Evolutionary conservation across 2,113 vertebrate genomes (phyloP).

Genomic region (Zonotrichia leucophrys): DNA sequence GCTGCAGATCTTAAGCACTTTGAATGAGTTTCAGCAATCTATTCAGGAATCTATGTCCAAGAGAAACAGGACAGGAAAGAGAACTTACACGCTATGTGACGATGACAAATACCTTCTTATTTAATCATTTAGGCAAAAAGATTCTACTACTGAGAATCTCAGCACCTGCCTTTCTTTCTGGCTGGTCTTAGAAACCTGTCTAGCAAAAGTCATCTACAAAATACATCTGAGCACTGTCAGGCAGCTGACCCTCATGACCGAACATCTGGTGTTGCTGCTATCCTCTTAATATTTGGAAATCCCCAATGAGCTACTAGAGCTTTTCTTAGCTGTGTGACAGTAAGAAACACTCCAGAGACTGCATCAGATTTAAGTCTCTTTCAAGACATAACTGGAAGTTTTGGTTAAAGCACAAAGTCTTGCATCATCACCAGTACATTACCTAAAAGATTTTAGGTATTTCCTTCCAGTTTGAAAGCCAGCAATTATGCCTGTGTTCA

Average conservation of each 20-base stretch:
- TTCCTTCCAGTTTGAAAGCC: neutral
- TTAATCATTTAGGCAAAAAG: neutral
- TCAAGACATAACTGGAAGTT: neutral
- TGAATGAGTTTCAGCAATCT: neutral
- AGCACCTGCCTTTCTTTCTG: neutral
- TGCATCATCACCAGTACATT: neutral
- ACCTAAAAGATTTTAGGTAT: neutral
- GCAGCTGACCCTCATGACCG: neutral
- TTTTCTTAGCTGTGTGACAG: neutral
- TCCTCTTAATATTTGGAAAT: slow-evolving; percentile 23
- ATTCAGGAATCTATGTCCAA: neutral
- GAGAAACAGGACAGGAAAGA: neutral
- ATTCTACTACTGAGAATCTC: neutral
- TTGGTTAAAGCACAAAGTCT: neutral
- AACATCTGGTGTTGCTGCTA: neutral
- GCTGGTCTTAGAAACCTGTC: neutral
- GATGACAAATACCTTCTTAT: neutral
- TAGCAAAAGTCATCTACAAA: neutral
- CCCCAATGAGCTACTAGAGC: slow-evolving; percentile 2
- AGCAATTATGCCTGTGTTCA: neutral
- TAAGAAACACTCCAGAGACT: neutral
- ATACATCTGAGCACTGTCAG: neutral
- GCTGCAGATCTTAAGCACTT: neutral
- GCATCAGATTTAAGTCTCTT: neutral
- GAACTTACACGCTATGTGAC: neutral